Conservation (phyloP, 2,888 invertebrate species). For the Zhengitettix transpicula region DNA sequence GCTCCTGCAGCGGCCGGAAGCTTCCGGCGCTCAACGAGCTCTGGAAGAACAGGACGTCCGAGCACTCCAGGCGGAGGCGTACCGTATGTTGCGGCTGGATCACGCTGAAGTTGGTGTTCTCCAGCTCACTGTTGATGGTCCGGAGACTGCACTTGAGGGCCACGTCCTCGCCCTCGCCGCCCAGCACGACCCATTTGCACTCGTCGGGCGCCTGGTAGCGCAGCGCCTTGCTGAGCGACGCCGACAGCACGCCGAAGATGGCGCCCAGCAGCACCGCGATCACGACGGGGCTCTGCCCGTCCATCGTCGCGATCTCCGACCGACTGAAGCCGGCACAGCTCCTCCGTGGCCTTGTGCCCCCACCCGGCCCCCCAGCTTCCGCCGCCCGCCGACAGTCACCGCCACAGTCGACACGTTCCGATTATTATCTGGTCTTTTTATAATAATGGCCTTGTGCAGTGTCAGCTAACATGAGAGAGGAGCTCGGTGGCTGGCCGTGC, state of each 20-base stretch:
- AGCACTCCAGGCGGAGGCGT: slow-evolving; percentile 57
- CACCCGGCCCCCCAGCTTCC: background rate
- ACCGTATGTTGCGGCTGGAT: slow-evolving; percentile 70
- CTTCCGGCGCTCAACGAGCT: slow-evolving; percentile 61
- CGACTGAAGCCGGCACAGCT: background rate
- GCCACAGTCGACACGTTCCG: background rate
- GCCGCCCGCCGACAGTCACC: slow-evolving; percentile 1
- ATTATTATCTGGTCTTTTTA: background rate
- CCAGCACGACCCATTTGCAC: slow-evolving; percentile 55
- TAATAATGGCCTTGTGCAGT: background rate
- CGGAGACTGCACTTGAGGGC: slow-evolving; percentile 55
- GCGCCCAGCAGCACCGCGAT: slow-evolving; percentile 40
- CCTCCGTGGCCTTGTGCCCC: background rate
- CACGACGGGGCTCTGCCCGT: slow-evolving; percentile 32
- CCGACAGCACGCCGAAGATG: slow-evolving; percentile 40
- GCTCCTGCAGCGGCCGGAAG: slow-evolving; percentile 55
- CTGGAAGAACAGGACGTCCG: slow-evolving; percentile 64
- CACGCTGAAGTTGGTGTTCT: slow-evolving; percentile 67
- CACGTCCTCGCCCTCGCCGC: slow-evolving; percentile 41
- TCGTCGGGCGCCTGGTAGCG: slow-evolving; percentile 68
- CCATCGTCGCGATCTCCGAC: background rate
- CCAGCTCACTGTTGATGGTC: slow-evolving; percentile 65
- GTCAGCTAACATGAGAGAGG: background rate
- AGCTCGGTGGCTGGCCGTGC: too few species aligned
- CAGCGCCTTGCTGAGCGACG: slow-evolving; percentile 39